A percentile compares a stretch with the other conserved stretches of the same genome.
These are phyloP conservation scores for Nemotelus pantherinus DNA, from an alignment of 2,888 invertebrate species.

Conservation along the genomic window DNA sequence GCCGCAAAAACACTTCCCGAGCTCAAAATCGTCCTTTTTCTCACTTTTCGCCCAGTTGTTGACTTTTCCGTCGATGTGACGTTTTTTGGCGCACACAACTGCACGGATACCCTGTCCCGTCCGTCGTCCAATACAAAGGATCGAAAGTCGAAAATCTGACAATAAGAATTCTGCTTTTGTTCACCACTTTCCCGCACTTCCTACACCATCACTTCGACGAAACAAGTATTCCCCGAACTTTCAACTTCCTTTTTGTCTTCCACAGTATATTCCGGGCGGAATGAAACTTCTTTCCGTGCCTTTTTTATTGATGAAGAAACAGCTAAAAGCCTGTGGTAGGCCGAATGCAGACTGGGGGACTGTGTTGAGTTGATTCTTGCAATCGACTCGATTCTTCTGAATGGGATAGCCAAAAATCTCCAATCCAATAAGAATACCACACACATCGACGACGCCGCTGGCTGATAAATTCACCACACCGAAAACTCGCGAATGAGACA, in stretches of 20 bases:
- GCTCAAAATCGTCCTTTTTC: background rate
- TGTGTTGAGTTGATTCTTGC: background rate
- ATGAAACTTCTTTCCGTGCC: background rate
- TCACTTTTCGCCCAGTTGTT: background rate
- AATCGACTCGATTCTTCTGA: background rate
- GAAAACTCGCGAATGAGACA: background rate
- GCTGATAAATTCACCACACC: slow-evolving; percentile 10
- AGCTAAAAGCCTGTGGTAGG: background rate
- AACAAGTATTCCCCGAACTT: background rate
- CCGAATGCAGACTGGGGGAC: slow-evolving; percentile 14
- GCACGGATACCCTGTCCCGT: background rate
- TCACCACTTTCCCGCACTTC: background rate
- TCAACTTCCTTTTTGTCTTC: background rate
- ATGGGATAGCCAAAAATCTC: background rate
- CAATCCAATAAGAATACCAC: background rate
- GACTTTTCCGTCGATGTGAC: background rate
- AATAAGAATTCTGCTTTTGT: background rate
- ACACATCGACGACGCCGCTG: background rate
- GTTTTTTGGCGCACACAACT: background rate
- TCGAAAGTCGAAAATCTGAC: background rate
- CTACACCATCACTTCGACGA: background rate
- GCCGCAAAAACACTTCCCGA: too few relatives aligned
- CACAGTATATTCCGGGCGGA: background rate
- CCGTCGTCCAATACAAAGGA: background rate
- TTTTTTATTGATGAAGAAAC: background rate